Percentiles rank a stretch among this genome's conserved stretches.
Conservation (phyloP, 2,888 invertebrate species). For the Selenia dentaria region DNA sequence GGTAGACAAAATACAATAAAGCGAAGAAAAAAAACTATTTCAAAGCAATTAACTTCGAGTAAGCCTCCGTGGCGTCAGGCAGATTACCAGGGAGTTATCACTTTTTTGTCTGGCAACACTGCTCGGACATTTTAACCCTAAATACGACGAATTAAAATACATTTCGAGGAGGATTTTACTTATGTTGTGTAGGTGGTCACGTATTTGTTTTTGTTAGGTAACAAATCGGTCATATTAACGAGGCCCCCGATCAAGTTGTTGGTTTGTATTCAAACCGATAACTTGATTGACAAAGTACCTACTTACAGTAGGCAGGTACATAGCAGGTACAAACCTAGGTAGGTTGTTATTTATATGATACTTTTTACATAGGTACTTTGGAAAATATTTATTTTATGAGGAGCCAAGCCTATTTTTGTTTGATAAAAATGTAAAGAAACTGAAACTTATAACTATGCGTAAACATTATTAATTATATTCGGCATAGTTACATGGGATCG, state of each 20-base stretch:
- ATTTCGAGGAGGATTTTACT: constrained; percentile 28
- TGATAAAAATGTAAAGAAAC: too few relatives aligned
- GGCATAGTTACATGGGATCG: too few relatives aligned
- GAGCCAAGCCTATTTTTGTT: too few relatives aligned
- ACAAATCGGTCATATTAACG: constrained; percentile 69
- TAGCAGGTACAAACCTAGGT: too few relatives aligned
- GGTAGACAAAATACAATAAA: constrained; percentile 76
- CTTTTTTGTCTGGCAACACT: constrained; percentile 56
- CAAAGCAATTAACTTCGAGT: constrained; percentile 78
- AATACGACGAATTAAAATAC: constrained; percentile 36
- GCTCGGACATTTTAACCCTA: constrained; percentile 37
- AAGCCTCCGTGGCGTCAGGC: constrained; percentile 78
- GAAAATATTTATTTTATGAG: too few relatives aligned
- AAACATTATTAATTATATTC: too few relatives aligned
- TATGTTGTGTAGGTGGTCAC: constrained; percentile 66
- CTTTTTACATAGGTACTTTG: too few relatives aligned
- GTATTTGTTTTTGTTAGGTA: constrained; percentile 75
- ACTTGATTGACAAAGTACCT: too few relatives aligned
- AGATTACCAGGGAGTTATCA: constrained; percentile 81
- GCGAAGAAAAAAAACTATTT: constrained; percentile 70
- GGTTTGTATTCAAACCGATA: too few relatives aligned
- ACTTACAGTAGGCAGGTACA: too few relatives aligned
- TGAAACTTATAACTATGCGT: too few relatives aligned
- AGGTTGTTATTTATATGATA: too few relatives aligned
- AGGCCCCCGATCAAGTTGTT: constrained; percentile 66